Evolutionary conservation across 2,113 vertebrate genomes (phyloP).

Genomic region (Lycaon pictus): DNA sequence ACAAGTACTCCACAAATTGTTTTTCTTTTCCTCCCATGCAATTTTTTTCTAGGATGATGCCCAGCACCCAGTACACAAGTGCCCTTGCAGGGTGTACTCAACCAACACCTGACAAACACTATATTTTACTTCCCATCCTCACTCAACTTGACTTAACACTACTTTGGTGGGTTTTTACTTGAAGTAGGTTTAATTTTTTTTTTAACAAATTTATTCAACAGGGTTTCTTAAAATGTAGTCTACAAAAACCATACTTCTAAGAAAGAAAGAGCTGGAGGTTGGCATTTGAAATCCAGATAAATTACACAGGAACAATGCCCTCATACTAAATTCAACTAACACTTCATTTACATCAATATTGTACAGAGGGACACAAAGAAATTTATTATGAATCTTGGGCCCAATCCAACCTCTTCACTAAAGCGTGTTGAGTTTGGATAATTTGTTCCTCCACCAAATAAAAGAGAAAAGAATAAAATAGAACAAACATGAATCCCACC

Average conservation of each 20-base stretch:
- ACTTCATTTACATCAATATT: constrained; percentile 34
- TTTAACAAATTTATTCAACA: background rate
- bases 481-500: background rate
- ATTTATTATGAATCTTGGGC: constrained; percentile 68
- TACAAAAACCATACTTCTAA: constrained; percentile 21
- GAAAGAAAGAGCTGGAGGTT: background rate
- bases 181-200: background rate
- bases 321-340: constrained; percentile 50
- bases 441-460: constrained; percentile 11
- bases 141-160: background rate
- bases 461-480: background rate
- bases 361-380: constrained; percentile 40
- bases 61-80: background rate
- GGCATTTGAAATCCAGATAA: constrained; percentile 51
- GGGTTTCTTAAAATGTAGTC: constrained; percentile 45
- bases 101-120: background rate
- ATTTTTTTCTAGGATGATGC: background rate
- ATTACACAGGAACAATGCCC: constrained; percentile 7
- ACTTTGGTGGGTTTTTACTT: constrained; percentile 28
- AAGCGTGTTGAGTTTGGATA: constrained; percentile 25
- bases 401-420: constrained; percentile 42
- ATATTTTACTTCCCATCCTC: background rate
- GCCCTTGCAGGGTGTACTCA: background rate
- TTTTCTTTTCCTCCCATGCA: background rate
- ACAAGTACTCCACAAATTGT: background rate